Base-by-base conservation (phyloP, 2,113 vertebrate genomes). In the Poeciliopsis turrubarensis region DNA sequence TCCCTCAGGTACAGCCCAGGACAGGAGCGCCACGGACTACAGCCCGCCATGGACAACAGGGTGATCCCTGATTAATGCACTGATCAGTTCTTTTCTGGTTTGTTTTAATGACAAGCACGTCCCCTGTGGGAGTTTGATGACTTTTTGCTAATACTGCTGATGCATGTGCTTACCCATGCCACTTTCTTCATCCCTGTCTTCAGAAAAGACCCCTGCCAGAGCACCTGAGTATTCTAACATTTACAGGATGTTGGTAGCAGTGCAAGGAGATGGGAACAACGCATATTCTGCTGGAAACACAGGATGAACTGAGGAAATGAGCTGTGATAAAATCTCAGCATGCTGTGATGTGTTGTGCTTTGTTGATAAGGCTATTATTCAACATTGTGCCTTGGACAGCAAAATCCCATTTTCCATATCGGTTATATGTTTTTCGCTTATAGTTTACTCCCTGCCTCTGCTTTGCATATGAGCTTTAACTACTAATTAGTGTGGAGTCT, bases 61-160 rank as follows among this genome's bases (percentile, higher is more conserved):
- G 84, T 44, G 64, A 44, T 25, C 90, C 90, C 94, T 94, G 87
- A 93, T 95, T 96, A 96, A 95, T 95, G 93, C 95, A 95, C 95
- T 93, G 93, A 93, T 91, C 95, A 96, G 94, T 93, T 93, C 93
- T 96, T 94, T 95, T 92, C 88, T 91, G 83, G 81, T 89, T 80
- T 93, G 91, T 86, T 85, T 87, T 95, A 94, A 95, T 93, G 95
- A 95, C 93, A 92, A 92, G 88, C 85, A 82, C 76, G 75, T 29
- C 70, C 87, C 93, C 90, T 79, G 32, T 75, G 93, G 91, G 92
- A 92, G 80, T 87, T 82, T 51, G 88, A 89, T 90, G 92, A 90
- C 90, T 92, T 94, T 93, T 95, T 91, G 90, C 93, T 95, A 93
- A 95, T 95, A 93, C 72, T 95, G 95, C 94, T 96, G 95, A 96